Evolutionary conservation across 2,797 vertebrate genomes (phyloP).

Genomic region (Manis pentadactyla): DNA sequence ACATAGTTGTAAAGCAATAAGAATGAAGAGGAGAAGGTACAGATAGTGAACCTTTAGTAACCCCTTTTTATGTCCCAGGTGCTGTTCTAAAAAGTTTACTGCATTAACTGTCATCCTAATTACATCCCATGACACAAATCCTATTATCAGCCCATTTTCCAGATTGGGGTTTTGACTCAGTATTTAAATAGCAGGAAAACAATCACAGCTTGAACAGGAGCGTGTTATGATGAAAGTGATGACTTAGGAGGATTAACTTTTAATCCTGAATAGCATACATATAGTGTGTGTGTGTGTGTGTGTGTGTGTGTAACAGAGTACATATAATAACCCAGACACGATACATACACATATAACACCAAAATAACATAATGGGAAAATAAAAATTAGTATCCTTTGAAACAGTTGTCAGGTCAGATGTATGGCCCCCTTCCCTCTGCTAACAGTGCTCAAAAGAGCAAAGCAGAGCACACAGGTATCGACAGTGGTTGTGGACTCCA

Average conservation of each 20-base stretch:
- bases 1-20: neutral
- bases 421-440: neutral
- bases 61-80: neutral
- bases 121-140: neutral
- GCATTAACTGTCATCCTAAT: neutral
- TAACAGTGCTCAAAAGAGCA: neutral
- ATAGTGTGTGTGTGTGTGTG: neutral
- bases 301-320: too few relatives aligned
- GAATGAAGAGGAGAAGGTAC: neutral
- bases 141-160: neutral
- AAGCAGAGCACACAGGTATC: neutral
- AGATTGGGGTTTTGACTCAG: neutral
- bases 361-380: neutral
- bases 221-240: neutral
- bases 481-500: neutral
- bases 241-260: neutral
- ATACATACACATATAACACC: neutral
- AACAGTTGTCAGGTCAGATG: neutral
- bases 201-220: neutral
- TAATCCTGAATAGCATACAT: neutral
- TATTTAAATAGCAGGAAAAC: neutral
- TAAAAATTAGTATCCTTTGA: neutral
- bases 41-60: neutral
- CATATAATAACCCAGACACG: neutral
- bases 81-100: neutral